phyloP scores from a whole-genome alignment of 2,888 invertebrate species.

The Pilophorus perplexus region DNA sequence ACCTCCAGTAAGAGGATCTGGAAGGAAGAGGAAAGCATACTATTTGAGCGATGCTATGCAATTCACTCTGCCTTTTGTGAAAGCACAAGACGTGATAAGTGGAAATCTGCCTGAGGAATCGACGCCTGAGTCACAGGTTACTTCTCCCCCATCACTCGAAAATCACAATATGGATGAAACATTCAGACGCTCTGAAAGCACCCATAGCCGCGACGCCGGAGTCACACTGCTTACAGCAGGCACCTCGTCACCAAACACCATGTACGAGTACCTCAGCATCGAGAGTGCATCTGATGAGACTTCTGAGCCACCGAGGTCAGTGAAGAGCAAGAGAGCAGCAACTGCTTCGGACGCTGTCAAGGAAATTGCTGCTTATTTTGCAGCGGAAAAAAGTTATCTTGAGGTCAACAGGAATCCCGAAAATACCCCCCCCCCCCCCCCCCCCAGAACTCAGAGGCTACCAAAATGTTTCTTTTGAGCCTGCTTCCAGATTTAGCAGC shows the following conservation, averaged over 20 bases:
- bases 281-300: background rate
- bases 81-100: conserved; percentile 1
- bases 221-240: too few relatives aligned
- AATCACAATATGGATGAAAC: conserved; percentile 1
- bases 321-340: background rate
- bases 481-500: too few relatives aligned
- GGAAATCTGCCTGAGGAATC: conserved; percentile 2
- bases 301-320: conserved; percentile 2
- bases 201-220: background rate
- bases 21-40: conserved; percentile 13
- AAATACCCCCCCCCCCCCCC: too few relatives aligned
- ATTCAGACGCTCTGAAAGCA: background rate
- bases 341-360: background rate
- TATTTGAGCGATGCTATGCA: conserved; percentile 6
- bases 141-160: conserved; percentile 4
- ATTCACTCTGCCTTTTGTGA: conserved; percentile 6
- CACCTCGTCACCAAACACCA: background rate
- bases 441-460: background rate
- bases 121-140: conserved; percentile 1
- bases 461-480: background rate
- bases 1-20: conserved; percentile 8
- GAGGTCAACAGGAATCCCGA: background rate
- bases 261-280: too few relatives aligned
- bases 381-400: background rate
- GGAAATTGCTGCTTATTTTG: background rate